Percentiles rank a stretch among this genome's conserved stretches.
Conservation (phyloP, 2,797 vertebrate species). For the Furcifer pardalis region DNA sequence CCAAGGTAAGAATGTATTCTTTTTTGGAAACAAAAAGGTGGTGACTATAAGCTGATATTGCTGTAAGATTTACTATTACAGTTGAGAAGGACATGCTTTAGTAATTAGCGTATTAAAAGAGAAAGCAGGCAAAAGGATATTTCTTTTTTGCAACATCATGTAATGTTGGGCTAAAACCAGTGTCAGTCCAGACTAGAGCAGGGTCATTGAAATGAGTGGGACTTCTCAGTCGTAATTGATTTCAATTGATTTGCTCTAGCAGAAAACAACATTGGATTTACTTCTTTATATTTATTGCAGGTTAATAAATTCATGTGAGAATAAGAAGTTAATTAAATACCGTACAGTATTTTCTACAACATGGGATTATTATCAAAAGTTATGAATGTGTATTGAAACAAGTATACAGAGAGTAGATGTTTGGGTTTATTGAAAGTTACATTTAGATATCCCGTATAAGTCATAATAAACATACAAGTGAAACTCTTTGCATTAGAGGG, state of each 20-base stretch:
- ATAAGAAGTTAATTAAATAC: not conserved
- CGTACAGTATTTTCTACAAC: not conserved
- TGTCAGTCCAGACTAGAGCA: too few relatives aligned
- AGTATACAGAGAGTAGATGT: not conserved
- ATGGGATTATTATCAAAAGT: not conserved
- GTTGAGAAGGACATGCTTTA: not conserved
- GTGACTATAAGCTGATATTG: not conserved
- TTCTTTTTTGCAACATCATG: not conserved
- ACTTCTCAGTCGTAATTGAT: too few relatives aligned
- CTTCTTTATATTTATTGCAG: not conserved
- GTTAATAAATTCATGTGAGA: not conserved
- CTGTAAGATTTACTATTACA: not conserved
- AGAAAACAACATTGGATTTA: too few relatives aligned
- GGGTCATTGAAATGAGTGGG: too few relatives aligned
- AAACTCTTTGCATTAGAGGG: not conserved
- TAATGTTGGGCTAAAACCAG: not conserved
- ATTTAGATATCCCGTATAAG: not conserved
- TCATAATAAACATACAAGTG: not conserved
- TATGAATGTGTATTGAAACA: not conserved
- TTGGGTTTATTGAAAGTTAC: not conserved
- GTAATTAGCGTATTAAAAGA: too few relatives aligned
- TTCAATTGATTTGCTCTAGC: too few relatives aligned
- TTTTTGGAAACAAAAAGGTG: not conserved
- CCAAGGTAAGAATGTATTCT: conserved; percentile 83
- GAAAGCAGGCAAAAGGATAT: not conserved